Evolutionary conservation across 2,888 invertebrate species (phyloP).

Genomic region (Drosophila mulleri): DNA sequence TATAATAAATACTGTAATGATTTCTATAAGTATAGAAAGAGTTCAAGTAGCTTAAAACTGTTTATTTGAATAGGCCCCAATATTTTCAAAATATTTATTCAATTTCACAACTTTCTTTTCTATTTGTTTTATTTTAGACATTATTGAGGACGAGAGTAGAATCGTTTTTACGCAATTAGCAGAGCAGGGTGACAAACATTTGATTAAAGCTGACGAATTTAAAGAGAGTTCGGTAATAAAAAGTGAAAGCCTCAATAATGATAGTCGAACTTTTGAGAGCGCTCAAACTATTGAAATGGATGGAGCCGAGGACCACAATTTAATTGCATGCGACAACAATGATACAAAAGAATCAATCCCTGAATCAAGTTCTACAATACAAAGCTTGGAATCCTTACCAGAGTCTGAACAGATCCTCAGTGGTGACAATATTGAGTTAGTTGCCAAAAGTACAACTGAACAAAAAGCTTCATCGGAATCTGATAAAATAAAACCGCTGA

Average conservation of each 20-base stretch:
- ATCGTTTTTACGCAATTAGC: not conserved
- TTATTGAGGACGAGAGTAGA: not conserved
- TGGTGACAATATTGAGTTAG: not conserved
- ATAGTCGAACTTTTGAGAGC: not conserved
- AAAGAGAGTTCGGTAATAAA: not conserved
- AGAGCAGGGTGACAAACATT: not conserved
- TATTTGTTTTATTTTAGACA: not conserved
- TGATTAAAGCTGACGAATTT: not conserved
- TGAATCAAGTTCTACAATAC: not conserved
- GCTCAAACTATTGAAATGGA: not conserved
- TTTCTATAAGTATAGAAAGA: no score
- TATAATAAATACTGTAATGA: no score
- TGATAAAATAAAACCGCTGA: accelerated
- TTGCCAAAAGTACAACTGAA: not conserved
- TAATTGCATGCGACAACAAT: not conserved
- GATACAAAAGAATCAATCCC: not conserved
- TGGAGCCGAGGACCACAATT: not conserved
- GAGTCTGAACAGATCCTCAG: not conserved
- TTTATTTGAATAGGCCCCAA: no score
- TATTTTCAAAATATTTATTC: not conserved
- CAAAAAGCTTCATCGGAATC: not conserved
- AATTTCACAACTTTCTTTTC: not conserved
- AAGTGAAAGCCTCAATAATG: not conserved
- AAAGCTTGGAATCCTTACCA: not conserved
- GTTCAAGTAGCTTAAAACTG: no score